These are phyloP conservation scores for Spermophilus dauricus DNA, from an alignment of 2,113 vertebrate species.

Conservation along the genomic window DNA sequence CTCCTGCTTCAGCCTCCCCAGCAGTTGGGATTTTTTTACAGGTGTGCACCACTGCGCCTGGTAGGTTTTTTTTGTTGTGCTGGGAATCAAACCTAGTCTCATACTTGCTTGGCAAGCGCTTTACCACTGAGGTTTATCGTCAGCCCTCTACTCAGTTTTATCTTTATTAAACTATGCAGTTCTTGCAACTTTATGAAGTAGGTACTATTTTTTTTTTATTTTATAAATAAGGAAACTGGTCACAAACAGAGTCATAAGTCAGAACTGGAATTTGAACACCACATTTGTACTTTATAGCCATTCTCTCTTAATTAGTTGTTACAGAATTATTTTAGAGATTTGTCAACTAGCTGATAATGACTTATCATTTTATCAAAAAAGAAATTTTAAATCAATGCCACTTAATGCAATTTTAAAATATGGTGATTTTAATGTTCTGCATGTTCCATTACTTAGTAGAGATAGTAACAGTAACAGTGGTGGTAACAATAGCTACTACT, in stretches of 20 bases:
- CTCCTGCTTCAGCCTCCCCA: too few species aligned
- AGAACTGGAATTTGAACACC: slow-evolving; percentile 40
- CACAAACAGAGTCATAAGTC: not conserved
- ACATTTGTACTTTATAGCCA: not conserved
- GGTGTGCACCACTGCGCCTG: too few species aligned
- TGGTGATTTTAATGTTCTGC: not conserved
- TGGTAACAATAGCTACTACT: not conserved
- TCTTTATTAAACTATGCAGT: not conserved
- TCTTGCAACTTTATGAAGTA: not conserved
- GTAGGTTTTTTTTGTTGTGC: too few species aligned
- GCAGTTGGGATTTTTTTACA: too few species aligned
- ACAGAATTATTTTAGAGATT: not conserved
- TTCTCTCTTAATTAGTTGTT: not conserved
- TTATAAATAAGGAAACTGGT: not conserved
- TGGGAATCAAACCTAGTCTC: too few species aligned
- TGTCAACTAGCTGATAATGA: not conserved
- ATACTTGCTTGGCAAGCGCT: too few species aligned
- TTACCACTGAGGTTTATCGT: too few species aligned
- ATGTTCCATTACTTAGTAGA: not conserved
- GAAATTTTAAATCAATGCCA: not conserved
- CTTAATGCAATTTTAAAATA: not conserved
- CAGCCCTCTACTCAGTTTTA: not conserved
- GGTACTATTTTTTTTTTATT: not conserved
- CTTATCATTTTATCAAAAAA: slow-evolving; percentile 45
- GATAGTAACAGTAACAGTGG: not conserved